These are phyloP conservation scores for Nibea coibor DNA, from an alignment of 2,113 vertebrate species.

Conservation along the genomic window DNA sequence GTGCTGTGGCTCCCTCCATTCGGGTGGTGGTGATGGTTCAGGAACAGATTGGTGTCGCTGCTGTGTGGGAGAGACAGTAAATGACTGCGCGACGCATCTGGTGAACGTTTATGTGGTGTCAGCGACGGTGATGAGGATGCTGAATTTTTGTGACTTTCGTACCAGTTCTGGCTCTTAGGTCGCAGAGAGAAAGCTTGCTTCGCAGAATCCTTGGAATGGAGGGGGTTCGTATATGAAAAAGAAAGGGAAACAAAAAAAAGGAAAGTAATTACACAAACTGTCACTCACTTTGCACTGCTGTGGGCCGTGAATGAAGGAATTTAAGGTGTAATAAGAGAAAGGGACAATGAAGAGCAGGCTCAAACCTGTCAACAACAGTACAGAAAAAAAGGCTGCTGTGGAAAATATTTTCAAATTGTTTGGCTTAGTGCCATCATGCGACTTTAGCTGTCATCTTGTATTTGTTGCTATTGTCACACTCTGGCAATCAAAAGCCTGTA, in stretches of 20 bases:
- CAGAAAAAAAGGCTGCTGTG: conserved; percentile 38
- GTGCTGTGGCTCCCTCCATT: conserved; percentile 88
- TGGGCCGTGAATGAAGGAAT: conserved; percentile 59
- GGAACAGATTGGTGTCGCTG: conserved; percentile 90
- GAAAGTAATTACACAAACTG: conserved; percentile 69
- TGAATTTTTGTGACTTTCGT: conserved; percentile 87
- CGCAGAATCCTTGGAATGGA: conserved; percentile 86
- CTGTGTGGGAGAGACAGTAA: conserved; percentile 84
- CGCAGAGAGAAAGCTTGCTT: conserved; percentile 87
- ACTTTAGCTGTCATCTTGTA: conserved; percentile 66
- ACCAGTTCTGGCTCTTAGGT: conserved; percentile 86
- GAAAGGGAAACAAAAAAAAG: conserved; percentile 54
- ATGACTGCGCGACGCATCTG: conserved; percentile 83
- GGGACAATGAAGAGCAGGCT: conserved; percentile 65
- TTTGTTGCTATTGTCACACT: conserved; percentile 66
- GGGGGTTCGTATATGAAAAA: conserved; percentile 58
- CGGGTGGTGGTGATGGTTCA: conserved; percentile 85
- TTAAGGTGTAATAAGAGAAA: conserved; percentile 63
- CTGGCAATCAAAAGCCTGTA: conserved; percentile 60
- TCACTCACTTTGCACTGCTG: conserved; percentile 68
- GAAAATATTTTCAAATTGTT: conserved; percentile 68
- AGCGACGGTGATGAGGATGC: conserved; percentile 54
- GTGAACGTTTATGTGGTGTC: conserved; percentile 83
- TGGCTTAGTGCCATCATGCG: conserved; percentile 53
- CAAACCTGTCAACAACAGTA: conserved; percentile 51